Conservation (phyloP, 2,888 invertebrate species). For the Actias luna region DNA sequence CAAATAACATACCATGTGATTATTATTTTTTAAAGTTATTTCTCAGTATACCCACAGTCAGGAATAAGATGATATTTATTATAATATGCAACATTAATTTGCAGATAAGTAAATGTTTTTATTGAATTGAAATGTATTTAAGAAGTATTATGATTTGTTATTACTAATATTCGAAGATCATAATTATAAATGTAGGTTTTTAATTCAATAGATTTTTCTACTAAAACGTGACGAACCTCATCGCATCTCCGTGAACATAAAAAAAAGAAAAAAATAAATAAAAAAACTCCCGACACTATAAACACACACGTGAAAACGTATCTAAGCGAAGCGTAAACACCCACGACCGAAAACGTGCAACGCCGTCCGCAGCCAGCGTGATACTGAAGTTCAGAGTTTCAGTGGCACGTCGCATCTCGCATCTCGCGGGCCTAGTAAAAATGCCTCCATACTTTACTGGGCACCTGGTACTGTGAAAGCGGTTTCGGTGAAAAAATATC, state of each 20-base stretch:
- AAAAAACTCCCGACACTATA: constrained; percentile 19
- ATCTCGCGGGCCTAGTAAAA: constrained; percentile 46
- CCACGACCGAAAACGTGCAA: constrained; percentile 45
- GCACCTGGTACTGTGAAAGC: constrained; percentile 53
- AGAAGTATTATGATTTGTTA: neutral
- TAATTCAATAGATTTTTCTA: neutral
- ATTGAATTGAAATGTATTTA: too few relatives aligned
- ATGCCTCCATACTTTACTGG: constrained; percentile 45
- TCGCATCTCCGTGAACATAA: neutral
- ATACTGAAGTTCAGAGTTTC: constrained; percentile 61
- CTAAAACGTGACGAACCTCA: neutral
- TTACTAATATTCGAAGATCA: neutral
- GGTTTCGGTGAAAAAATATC: constrained; percentile 37
- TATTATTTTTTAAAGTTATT: too few relatives aligned
- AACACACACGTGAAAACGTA: constrained; percentile 38
- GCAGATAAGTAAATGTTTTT: too few relatives aligned
- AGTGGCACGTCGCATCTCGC: constrained; percentile 54
- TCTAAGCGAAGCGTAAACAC: constrained; percentile 32
- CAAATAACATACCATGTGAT: too few relatives aligned
- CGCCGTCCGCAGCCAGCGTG: constrained; percentile 58
- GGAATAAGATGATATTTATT: too few relatives aligned
- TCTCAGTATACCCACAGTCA: too few relatives aligned
- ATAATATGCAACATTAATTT: too few relatives aligned
- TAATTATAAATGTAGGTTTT: neutral
- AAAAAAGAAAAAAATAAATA: neutral